Evolutionary conservation across 2,888 invertebrate genomes (phyloP).

Genomic region (Flabesymbios commensalis): DNA sequence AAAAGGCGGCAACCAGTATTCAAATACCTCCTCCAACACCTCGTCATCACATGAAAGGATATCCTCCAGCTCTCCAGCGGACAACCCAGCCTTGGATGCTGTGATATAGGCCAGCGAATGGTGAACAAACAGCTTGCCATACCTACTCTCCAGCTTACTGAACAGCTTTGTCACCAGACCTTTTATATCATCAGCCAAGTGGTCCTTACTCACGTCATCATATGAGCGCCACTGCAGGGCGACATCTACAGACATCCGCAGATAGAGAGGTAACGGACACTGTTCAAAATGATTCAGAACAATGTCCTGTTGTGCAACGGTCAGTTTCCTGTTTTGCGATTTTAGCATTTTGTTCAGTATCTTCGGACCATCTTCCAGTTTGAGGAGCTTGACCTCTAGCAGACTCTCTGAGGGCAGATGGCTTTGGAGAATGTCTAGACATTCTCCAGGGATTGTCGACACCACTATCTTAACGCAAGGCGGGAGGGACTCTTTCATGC

Average conservation of each 20-base stretch:
- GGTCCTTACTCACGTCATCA: conserved; percentile 21
- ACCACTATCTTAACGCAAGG: conserved; percentile 12
- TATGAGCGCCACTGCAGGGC: conserved; percentile 33
- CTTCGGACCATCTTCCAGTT: conserved; percentile 9
- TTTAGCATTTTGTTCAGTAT: conserved; percentile 23
- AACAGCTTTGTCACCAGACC: conserved; percentile 26
- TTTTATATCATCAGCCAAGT: conserved; percentile 15
- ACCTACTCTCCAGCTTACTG: conserved; percentile 24
- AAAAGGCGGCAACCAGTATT: conserved; percentile 42
- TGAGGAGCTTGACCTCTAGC: conserved; percentile 12
- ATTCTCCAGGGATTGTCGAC: conserved; percentile 22
- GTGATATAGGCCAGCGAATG: conserved; percentile 36
- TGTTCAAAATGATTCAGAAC: conserved; percentile 22
- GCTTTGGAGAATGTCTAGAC: conserved; percentile 20
- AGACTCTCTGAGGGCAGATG: conserved; percentile 8
- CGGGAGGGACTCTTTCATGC: conserved; percentile 9
- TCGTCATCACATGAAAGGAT: conserved; percentile 37
- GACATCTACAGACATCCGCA: conserved; percentile 29
- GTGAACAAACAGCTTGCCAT: conserved; percentile 22
- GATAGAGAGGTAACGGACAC: conserved; percentile 33
- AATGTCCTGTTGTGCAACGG: conserved; percentile 4
- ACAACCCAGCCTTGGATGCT: conserved; percentile 32
- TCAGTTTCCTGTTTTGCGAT: conserved; percentile 7
- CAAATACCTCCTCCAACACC: conserved; percentile 30
- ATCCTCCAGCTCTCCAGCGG: conserved; percentile 35